Percentiles rank a stretch among this genome's conserved stretches.
phyloP scores from a whole-genome alignment of 2,113 vertebrate species.

The Perca schrenkii region DNA sequence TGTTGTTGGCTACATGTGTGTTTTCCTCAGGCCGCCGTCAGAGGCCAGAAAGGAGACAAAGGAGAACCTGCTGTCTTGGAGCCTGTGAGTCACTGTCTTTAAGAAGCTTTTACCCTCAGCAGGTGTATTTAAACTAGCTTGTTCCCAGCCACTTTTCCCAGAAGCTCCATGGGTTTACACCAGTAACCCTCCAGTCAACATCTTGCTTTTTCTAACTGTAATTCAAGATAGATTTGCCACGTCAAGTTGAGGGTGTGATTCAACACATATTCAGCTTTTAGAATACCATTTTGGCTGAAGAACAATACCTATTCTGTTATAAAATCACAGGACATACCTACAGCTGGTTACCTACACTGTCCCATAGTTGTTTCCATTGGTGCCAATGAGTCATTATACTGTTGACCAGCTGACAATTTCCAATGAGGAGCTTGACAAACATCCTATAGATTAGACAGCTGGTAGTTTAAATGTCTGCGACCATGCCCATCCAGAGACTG shows the following conservation, averaged over 20 bases:
- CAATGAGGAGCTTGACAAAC: neutral
- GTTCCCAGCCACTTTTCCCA: neutral
- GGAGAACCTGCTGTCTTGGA: slow-evolving; percentile 92
- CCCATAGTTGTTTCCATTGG: too few species aligned
- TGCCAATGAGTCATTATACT: neutral
- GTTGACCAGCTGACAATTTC: neutral
- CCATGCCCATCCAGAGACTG: neutral
- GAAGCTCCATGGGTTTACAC: neutral
- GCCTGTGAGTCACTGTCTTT: slow-evolving; percentile 86
- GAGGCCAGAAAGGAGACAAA: slow-evolving; percentile 91
- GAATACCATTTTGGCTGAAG: neutral
- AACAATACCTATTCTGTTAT: neutral
- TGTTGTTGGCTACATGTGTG: slow-evolving; percentile 89
- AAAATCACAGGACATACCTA: neutral
- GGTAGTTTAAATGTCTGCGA: neutral
- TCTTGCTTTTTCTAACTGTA: neutral
- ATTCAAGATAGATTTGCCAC: neutral
- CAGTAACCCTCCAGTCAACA: neutral
- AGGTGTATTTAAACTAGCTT: neutral
- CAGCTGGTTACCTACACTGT: neutral
- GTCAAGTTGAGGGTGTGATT: neutral
- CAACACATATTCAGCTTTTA: neutral
- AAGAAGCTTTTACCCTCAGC: neutral
- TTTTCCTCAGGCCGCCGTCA: slow-evolving; percentile 88
- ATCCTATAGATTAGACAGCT: neutral